A percentile compares a stretch with the other conserved stretches of the same genome.
These are phyloP conservation scores for Campaea margaritaria DNA, from an alignment of 2,888 invertebrate species.

Conservation along the genomic window DNA sequence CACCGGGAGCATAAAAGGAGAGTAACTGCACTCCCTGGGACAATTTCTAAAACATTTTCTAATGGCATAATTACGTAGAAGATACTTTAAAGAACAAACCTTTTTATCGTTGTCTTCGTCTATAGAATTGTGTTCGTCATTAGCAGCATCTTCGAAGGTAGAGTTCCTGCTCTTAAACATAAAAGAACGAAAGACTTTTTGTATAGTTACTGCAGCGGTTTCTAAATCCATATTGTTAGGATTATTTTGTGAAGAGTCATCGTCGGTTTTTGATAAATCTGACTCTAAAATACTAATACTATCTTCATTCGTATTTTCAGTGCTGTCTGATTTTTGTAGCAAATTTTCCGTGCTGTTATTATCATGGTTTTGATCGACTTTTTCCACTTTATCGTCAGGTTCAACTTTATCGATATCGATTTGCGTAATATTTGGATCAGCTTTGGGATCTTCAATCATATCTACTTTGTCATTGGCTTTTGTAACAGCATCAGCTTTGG, in stretches of 20 bases:
- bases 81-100: conserved; percentile 45
- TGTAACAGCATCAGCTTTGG: conserved; percentile 1
- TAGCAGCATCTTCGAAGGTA: conserved; percentile 69
- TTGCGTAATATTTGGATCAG: not conserved
- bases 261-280: conserved; percentile 33
- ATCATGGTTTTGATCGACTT: not conserved
- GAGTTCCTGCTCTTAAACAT: conserved; percentile 77
- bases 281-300: conserved; percentile 35
- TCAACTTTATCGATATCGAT: conserved; percentile 2
- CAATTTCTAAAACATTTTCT: not conserved
- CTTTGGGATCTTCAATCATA: not conserved
- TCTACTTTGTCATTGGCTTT: no score
- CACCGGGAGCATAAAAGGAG: no score
- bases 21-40: no score
- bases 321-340: conserved; percentile 29
- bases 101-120: conserved; percentile 60
- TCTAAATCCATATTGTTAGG: conserved; percentile 75
- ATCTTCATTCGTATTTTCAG: conserved; percentile 37
- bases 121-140: conserved; percentile 59
- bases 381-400: conserved; percentile 1
- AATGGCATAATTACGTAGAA: not conserved
- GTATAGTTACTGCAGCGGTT: conserved; percentile 84
- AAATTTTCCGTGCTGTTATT: conserved; percentile 21
- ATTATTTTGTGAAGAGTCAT: conserved; percentile 38
- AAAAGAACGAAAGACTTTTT: conserved; percentile 83